Conservation (phyloP, 2,113 vertebrate species). For the Propithecus coquereli region DNA sequence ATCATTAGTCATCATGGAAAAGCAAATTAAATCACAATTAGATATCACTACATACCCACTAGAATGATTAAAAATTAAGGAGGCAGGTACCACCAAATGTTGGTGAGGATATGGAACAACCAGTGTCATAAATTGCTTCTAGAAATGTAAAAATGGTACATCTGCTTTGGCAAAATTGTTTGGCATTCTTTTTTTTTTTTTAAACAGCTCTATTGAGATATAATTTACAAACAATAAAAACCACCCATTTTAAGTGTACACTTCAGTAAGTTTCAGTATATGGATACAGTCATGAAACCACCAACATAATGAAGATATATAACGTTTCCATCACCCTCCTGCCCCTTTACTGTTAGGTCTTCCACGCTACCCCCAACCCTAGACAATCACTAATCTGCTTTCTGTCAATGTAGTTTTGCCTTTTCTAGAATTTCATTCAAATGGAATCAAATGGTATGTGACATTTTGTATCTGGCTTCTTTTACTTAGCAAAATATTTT, state of each 20-base stretch:
- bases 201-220: neutral
- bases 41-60: neutral
- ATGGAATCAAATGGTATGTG: too few relatives aligned
- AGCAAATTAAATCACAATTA: neutral
- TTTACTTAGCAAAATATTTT: too few relatives aligned
- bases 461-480: too few relatives aligned
- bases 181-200: neutral
- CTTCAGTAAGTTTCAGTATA: neutral
- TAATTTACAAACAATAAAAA: neutral
- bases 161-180: neutral
- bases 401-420: neutral
- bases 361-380: neutral
- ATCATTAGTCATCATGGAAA: neutral
- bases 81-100: neutral
- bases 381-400: neutral
- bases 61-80: neutral
- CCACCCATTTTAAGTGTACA: neutral
- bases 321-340: neutral
- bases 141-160: neutral
- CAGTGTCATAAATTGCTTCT: neutral
- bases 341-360: neutral
- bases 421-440: neutral
- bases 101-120: neutral
- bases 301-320: neutral
- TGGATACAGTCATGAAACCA: neutral